Evolutionary conservation across 2,888 invertebrate genomes (phyloP), one percentile per base, ranked within the genome.

Genomic region (Iphiclides podalirius): DNA sequence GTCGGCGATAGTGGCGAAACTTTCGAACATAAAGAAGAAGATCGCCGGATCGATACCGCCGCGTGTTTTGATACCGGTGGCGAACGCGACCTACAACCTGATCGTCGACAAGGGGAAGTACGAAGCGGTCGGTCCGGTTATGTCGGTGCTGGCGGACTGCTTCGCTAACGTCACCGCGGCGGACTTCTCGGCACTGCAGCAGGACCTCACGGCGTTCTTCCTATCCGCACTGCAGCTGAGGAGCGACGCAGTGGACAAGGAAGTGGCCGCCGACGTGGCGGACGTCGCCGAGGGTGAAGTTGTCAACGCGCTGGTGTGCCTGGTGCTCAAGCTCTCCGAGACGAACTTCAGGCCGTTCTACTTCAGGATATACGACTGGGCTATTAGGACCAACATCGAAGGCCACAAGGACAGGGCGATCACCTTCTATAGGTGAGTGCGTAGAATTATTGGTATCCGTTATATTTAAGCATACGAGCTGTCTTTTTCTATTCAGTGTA

Each of bases 251-350:
- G 66, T 65, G 1, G 81, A 77, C 4, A 76, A 67, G 47, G 57
- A 73, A 12, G 65, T 82, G 0, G 73, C 81, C 44, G 54, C 67
- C 4, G 64, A 72, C 1, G 61, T 79, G 1, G 86, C 94, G 0
- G 88, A 90, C 26, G 66, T 69, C 9, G 92, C 95, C 0, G 98
- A 98, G 80, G 90, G 90, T 11, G 90, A 93, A 64, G 91, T 96
- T 0, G 91, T 96, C 0, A 92, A 94, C 58, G 93, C 96, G 0
- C 81, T 98, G n/a, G 93, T 95, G 1, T 90, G 92, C 40, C 90
- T 97, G 63, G 93, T 97, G 16, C 80, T 98, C 41, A 97, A 97
- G 77, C 82, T 98, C 17, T 97, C 97, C 0, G 98, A 98, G 76
- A 92, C 93, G 0, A 93, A 93, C 33, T 98, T 98, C 79, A 91